These are phyloP conservation scores for Numenius phaeopus DNA, from an alignment of 2,797 vertebrate species.

Conservation along the genomic window DNA sequence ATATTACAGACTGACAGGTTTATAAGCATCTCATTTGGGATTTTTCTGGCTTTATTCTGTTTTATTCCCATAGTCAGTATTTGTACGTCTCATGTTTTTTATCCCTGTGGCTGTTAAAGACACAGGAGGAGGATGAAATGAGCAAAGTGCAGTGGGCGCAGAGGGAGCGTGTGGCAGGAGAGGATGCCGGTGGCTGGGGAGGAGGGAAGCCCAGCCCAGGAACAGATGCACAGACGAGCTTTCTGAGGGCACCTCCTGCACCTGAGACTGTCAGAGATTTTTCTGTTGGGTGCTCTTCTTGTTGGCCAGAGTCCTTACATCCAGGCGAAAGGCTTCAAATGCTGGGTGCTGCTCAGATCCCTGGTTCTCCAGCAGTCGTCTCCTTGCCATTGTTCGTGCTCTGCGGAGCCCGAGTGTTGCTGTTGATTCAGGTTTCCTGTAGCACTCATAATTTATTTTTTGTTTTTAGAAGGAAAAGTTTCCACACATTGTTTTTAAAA, in stretches of 20 bases:
- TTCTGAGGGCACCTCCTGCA: neutral
- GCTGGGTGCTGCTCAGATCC: neutral
- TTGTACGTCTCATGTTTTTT: neutral
- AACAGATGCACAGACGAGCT: neutral
- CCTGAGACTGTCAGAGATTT: rapidly evolving
- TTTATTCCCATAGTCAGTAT: neutral
- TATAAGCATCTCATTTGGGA: neutral
- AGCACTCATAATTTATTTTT: slow-evolving; percentile 20
- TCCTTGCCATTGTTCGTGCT: neutral
- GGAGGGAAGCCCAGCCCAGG: neutral
- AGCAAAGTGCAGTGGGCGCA: neutral
- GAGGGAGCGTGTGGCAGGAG: neutral
- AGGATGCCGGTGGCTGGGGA: neutral
- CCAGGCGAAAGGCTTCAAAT: neutral
- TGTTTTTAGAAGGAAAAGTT: slow-evolving; percentile 2
- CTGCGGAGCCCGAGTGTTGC: neutral
- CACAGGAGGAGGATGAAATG: neutral
- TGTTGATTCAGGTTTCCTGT: slow-evolving; percentile 48
- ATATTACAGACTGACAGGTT: neutral
- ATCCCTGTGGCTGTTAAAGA: neutral
- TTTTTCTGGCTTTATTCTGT: neutral
- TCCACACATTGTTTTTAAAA: slow-evolving; percentile 56
- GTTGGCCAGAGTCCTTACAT: neutral
- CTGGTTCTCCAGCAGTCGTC: neutral
- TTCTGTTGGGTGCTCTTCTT: neutral